Conservation (phyloP, 2,888 invertebrate species). For the Ischnura elegans region DNA sequence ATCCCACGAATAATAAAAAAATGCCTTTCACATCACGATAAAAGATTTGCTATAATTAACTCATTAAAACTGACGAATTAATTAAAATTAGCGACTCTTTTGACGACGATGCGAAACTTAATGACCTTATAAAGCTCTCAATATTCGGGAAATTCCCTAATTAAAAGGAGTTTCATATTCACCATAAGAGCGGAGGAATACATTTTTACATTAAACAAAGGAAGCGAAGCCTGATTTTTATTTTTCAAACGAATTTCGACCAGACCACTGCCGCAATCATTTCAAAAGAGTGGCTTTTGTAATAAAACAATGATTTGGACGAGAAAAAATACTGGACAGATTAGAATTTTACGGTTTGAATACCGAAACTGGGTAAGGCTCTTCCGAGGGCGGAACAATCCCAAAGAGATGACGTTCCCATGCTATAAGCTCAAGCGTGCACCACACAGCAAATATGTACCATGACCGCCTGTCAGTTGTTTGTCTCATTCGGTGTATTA, state of each 20-base stretch:
- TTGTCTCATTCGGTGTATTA: not conserved
- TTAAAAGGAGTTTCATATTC: not conserved
- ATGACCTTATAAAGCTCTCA: not conserved
- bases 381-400: not conserved
- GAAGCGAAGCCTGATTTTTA: not conserved
- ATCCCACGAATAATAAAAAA: not conserved
- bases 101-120: not conserved
- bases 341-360: not conserved
- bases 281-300: not conserved
- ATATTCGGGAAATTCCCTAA: not conserved
- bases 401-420: too few relatives aligned
- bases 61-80: not conserved
- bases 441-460: not conserved
- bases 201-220: not conserved
- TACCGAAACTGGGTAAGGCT: not conserved
- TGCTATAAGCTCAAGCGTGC: too few relatives aligned
- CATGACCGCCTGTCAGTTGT: not conserved
- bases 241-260: not conserved
- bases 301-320: not conserved
- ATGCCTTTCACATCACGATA: not conserved
- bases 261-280: not conserved
- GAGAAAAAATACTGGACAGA: not conserved
- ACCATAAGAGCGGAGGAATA: not conserved
- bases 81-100: not conserved
- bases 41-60: not conserved